Percentiles rank a stretch among this genome's conserved stretches.
Evolutionary conservation across 2,888 invertebrate species (phyloP).

Genomic region (Diaphora mendica): DNA sequence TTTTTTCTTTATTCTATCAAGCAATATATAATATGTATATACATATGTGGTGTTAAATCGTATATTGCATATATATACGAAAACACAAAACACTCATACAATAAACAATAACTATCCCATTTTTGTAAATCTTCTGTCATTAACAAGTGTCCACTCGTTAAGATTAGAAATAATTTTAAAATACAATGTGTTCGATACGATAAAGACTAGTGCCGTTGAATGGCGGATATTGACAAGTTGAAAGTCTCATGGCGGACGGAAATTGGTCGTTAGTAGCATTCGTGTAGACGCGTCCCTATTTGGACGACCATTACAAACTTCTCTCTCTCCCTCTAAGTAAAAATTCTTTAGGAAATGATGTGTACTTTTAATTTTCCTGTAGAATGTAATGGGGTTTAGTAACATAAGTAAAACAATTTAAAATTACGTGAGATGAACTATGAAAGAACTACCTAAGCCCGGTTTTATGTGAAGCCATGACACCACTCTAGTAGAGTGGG

Average conservation of each 20-base stretch:
- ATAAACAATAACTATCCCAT: neutral
- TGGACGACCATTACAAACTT: neutral
- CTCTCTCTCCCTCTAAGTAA: neutral
- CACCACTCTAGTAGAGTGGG: neutral
- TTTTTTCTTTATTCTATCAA: too few species aligned
- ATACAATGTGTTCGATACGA: conserved; percentile 18
- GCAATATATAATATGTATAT: too few species aligned
- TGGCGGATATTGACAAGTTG: conserved; percentile 37
- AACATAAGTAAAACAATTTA: neutral
- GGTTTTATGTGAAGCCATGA: too few species aligned
- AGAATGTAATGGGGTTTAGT: neutral
- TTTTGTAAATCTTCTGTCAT: neutral
- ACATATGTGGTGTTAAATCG: too few species aligned
- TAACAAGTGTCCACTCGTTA: neutral
- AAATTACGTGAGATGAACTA: neutral
- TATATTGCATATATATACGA: too few species aligned
- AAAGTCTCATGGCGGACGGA: conserved; percentile 30
- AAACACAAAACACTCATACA: neutral
- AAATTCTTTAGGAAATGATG: neutral
- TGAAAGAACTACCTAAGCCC: too few species aligned
- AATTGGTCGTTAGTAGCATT: conserved; percentile 43
- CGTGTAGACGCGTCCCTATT: conserved; percentile 30
- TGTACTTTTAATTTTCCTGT: conserved; percentile 7
- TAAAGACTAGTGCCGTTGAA: conserved; percentile 30
- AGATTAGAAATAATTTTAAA: neutral